Evolutionary conservation across 2,113 vertebrate genomes (phyloP), one percentile per base, ranked within the genome.

Genomic region (Triplophysa siluroides): DNA sequence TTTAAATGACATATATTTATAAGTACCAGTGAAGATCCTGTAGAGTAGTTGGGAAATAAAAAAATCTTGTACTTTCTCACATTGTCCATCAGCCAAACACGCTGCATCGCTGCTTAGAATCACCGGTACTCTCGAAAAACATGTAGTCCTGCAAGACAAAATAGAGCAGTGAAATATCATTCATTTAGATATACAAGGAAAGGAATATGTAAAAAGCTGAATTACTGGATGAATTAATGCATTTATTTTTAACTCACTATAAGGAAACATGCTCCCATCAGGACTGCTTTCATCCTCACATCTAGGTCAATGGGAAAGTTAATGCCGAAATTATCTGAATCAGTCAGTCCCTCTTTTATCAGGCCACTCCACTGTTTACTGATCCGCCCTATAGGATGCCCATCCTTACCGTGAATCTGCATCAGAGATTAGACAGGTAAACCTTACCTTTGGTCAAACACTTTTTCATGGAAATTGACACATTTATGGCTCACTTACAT

Each of bases 281-380:
- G 78, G n/a, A 91, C 85, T 0, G 93, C 93, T 86, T 94, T 94
- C 29, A 92, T 75, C 60, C 82, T 92, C 38, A 94, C 91, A 0
- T 94, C 93, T 29, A 94, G 84, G 38, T 94, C 91, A 69, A 92
- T 29, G 0, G 93, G 93, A 79, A 94, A 94, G 78, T 92, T 91
- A 3, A 94, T 85, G 26, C 92, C 92, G 19, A 94, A 94, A 85
- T 93, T 91, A 8, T 94, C 93, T 0, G 91, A 72, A 14, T 92
- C 93, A 0, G 92, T 94, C 81, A 93, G 85, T 21, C 78, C 29
- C 54, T 94, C 93, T 65, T 78, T 88, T 4, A 91, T 69, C 18
- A 92, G 50, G 0, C 93, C 93, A 0, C 88, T 87, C 93, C 93
- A 94, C 81, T 93, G 92, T 75, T 93, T 93, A 78, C 89, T 92